phyloP scores from a whole-genome alignment of 2,888 invertebrate species.

The Acronicta aceris region DNA sequence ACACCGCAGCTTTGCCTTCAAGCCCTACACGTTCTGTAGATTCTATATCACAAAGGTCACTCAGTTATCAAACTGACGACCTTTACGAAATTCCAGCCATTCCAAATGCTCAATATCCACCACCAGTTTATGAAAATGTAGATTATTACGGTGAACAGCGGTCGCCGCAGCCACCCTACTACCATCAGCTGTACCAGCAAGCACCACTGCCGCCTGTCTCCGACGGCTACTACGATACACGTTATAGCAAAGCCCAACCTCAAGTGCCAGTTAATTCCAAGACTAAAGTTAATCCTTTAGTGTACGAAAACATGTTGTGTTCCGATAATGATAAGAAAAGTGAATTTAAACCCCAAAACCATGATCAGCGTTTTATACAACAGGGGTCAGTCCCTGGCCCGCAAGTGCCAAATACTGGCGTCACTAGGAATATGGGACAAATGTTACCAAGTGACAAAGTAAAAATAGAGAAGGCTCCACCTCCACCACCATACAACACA shows the following conservation, averaged over 20 bases:
- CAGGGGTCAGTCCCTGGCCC: constrained; percentile 83
- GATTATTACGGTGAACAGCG: constrained; percentile 92
- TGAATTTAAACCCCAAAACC: constrained; percentile 76
- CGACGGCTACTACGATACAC: constrained; percentile 87
- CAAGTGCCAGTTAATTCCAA: constrained; percentile 92
- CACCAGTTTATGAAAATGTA: constrained; percentile 94
- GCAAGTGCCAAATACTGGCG: constrained; percentile 79
- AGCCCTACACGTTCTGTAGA: constrained; percentile 90
- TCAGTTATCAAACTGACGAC: constrained; percentile 84
- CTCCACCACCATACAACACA: constrained; percentile 81
- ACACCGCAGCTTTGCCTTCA: constrained; percentile 77
- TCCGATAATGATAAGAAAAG: constrained; percentile 81
- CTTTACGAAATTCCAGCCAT: constrained; percentile 84
- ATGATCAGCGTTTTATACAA: constrained; percentile 80
- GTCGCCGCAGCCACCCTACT: constrained; percentile 90
- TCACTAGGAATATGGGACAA: constrained; percentile 74
- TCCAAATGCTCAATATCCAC: constrained; percentile 78
- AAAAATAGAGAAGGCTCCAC: constrained; percentile 86
- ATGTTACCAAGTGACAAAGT: constrained; percentile 80
- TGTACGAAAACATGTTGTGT: constrained; percentile 87
- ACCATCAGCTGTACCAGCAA: constrained; percentile 88
- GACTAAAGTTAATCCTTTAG: constrained; percentile 77
- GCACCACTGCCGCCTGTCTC: constrained; percentile 80
- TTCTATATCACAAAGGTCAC: constrained; percentile 90
- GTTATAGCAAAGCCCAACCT: constrained; percentile 93